Evolutionary conservation across 2,888 invertebrate species (phyloP).

Genomic region (Drosophila lutescens): DNA sequence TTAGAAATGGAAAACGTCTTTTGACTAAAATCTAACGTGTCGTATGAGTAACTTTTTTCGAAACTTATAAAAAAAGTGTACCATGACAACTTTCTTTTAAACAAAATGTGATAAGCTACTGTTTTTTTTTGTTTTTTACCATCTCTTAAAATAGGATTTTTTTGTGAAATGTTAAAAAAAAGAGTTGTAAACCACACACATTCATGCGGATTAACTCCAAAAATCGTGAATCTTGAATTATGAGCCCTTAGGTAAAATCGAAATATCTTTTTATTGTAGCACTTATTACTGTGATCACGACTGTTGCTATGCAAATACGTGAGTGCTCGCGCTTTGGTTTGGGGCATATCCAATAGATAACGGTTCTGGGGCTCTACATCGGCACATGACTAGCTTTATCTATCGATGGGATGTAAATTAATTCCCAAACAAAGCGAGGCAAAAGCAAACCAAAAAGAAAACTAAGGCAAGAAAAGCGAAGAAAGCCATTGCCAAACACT

Average conservation of each 20-base stretch:
- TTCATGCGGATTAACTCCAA: neutral
- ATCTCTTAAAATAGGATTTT: neutral
- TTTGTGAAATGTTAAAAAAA: too few species aligned
- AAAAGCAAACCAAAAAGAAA: slow-evolving; percentile 15
- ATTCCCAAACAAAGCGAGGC: slow-evolving; percentile 46
- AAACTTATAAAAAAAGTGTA: too few species aligned
- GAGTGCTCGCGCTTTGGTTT: slow-evolving; percentile 13
- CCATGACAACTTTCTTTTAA: too few species aligned
- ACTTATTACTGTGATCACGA: slow-evolving; percentile 1
- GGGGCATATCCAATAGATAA: slow-evolving; percentile 53
- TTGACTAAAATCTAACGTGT: too few species aligned
- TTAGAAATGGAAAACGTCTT: too few species aligned
- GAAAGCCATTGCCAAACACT: slow-evolving; percentile 35
- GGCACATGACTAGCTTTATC: slow-evolving; percentile 64
- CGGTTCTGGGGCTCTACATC: slow-evolving; percentile 35
- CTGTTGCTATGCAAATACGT: slow-evolving; percentile 30
- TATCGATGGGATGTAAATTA: slow-evolving; percentile 45
- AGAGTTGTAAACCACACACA: too few species aligned
- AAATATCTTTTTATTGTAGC: neutral
- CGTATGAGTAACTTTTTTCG: too few species aligned
- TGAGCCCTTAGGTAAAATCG: neutral
- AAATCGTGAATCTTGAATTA: neutral
- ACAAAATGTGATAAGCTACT: too few species aligned
- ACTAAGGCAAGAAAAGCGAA: slow-evolving; percentile 15
- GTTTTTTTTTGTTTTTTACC: neutral